phyloP scores from a whole-genome alignment of 1,140 invertebrate genomes.

The Pemphigus obesinymphae region DNA sequence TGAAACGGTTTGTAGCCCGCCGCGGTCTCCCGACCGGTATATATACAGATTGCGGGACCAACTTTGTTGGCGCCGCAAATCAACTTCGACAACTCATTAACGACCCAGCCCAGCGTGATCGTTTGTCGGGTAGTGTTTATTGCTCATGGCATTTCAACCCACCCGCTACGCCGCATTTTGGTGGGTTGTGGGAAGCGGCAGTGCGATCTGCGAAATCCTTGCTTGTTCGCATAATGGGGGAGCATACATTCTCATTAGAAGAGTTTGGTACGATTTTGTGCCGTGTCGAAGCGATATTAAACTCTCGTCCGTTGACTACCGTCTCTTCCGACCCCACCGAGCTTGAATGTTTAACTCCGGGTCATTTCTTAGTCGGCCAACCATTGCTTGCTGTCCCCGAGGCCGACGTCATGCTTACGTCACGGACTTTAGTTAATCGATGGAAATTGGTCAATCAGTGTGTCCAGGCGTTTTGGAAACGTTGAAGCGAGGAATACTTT shows the following conservation, averaged over 20 bases:
- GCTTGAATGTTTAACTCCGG: conserved; percentile 47
- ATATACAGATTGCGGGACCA: conserved; percentile 50
- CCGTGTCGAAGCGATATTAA: conserved; percentile 49
- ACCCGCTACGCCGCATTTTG: not conserved
- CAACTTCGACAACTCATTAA: not conserved
- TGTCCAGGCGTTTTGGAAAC: conserved; percentile 13
- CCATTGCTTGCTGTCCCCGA: conserved; percentile 38
- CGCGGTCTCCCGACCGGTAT: conserved; percentile 48
- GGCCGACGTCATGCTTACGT: not conserved
- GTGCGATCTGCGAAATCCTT: not conserved
- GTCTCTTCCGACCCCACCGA: not conserved
- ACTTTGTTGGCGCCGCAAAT: conserved; percentile 45
- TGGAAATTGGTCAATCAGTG: not conserved
- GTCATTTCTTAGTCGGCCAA: conserved; percentile 48
- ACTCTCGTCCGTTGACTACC: conserved; percentile 47
- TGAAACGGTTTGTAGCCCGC: conserved; percentile 51
- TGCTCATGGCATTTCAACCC: conserved; percentile 26
- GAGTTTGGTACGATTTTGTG: conserved; percentile 47
- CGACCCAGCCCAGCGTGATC: not conserved
- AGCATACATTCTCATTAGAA: not conserved
- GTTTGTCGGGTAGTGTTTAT: not conserved
- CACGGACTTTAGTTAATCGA: not conserved
- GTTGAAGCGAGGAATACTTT: conserved; percentile 9
- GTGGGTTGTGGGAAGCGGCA: conserved; percentile 23
- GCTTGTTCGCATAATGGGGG: not conserved